phyloP scores from a whole-genome alignment of 2,113 vertebrate species.

The Oreochromis aureus region DNA sequence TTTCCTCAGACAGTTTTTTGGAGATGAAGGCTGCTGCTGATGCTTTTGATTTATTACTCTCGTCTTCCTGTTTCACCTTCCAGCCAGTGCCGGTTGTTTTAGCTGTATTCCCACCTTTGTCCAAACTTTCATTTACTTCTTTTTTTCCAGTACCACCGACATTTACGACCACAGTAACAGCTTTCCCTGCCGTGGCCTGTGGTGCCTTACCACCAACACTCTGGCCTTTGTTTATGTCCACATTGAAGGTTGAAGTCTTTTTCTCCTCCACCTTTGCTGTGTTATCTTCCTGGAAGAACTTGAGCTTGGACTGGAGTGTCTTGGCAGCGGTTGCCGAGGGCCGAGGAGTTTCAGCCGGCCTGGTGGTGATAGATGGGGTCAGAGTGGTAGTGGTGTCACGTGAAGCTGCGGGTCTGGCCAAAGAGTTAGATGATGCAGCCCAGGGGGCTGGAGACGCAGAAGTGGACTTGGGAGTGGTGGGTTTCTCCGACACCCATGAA shows the following conservation, averaged over 20 bases:
- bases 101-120: neutral
- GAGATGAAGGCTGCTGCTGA: conserved; percentile 50
- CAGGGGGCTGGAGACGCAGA: neutral
- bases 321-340: conserved; percentile 49
- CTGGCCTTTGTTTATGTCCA: neutral
- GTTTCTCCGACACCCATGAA: conserved; percentile 26
- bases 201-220: neutral
- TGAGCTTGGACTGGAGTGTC: conserved; percentile 76
- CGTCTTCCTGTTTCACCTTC: neutral
- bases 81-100: neutral
- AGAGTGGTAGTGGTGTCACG: neutral
- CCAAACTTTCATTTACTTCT: neutral
- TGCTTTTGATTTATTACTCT: conserved; percentile 11
- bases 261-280: neutral
- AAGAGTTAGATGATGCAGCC: neutral
- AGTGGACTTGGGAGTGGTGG: neutral
- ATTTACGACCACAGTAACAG: conserved; percentile 23
- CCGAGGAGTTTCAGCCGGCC: neutral
- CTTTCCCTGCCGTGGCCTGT: neutral
- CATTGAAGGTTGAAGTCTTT: neutral
- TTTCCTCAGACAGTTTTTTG: conserved; percentile 63
- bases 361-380: neutral
- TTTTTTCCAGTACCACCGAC: neutral
- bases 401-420: neutral
- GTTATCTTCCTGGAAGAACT: conserved; percentile 61